A percentile compares a stretch with the other conserved stretches of the same genome.
Conservation (phyloP, 2,113 vertebrate species). For the Pampusana beccarii region DNA sequence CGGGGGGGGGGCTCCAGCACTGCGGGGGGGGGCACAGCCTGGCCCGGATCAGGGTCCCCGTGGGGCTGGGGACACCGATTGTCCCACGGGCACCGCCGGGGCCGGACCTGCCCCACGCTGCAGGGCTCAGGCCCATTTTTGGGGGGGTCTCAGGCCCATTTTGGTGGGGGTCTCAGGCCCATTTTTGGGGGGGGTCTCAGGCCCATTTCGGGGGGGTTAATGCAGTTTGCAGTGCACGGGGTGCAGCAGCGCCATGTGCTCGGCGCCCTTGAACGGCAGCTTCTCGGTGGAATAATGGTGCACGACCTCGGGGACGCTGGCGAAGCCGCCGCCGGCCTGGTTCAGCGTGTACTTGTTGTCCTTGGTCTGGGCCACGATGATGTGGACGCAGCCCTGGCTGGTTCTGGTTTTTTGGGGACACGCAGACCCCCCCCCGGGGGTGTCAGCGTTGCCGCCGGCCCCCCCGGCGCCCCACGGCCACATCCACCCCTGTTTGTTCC, state of each 20-base stretch:
- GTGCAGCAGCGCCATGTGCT: slow-evolving; percentile 93
- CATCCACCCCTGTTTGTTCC: slow-evolving; percentile 27
- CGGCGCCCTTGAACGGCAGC: slow-evolving; percentile 92
- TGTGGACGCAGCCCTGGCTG: slow-evolving; percentile 95
- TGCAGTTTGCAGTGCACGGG: slow-evolving; percentile 79
- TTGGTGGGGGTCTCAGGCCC: too few relatives aligned
- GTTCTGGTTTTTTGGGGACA: slow-evolving; percentile 75
- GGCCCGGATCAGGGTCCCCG: background rate
- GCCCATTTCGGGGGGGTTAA: background rate
- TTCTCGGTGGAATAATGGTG: slow-evolving; percentile 89
- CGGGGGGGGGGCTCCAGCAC: too few relatives aligned
- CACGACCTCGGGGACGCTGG: slow-evolving; percentile 90
- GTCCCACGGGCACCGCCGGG: too few relatives aligned
- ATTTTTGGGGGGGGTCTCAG: too few relatives aligned
- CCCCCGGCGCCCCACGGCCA: background rate
- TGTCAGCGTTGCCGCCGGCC: background rate
- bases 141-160: too few relatives aligned
- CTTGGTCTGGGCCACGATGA: slow-evolving; percentile 96
- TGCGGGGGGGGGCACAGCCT: too few relatives aligned
- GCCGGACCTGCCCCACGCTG: fast-evolving
- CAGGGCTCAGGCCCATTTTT: too few relatives aligned
- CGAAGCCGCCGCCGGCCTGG: slow-evolving; percentile 89
- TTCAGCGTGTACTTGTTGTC: slow-evolving; percentile 90
- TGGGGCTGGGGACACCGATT: background rate
- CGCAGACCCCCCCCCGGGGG: background rate